Conservation (phyloP, 1,140 invertebrate genomes). For the Drosophila ohnishii region DNA sequence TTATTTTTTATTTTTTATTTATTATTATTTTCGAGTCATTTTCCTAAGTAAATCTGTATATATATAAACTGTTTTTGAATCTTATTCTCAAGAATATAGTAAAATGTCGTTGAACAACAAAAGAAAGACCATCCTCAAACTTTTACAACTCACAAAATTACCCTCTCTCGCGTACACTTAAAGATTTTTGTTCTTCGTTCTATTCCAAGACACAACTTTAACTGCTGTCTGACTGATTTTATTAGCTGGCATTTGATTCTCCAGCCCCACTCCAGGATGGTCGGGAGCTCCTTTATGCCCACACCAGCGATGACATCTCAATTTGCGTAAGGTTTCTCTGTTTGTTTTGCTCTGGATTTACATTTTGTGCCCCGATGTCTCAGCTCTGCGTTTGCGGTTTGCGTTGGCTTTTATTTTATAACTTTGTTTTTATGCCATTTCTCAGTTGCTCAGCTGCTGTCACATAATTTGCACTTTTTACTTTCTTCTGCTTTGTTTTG, state of each 20-base stretch:
- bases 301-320: conserved; percentile 41
- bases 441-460: conserved; percentile 54
- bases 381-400: conserved; percentile 13
- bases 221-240: conserved; percentile 64
- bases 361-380: conserved; percentile 50
- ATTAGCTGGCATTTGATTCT: conserved; percentile 58
- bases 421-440: conserved; percentile 73
- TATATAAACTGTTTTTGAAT: neutral
- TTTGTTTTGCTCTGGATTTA: conserved; percentile 52
- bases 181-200: conserved; percentile 12
- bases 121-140: neutral
- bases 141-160: neutral
- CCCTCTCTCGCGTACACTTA: neutral
- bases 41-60: neutral
- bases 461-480: conserved; percentile 65
- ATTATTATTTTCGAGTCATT: too few relatives aligned
- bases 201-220: conserved; percentile 35
- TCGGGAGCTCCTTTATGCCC: neutral
- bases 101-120: neutral
- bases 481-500: conserved; percentile 28
- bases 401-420: conserved; percentile 59
- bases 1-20: neutral
- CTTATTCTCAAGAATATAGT: neutral
- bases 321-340: conserved; percentile 53
- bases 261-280: neutral